Evolutionary conservation across 92 coral and sea anemone genomes (phyloP), one percentile per base, ranked within the genome.

Genomic region (Isaurus tuberculatus): DNA sequence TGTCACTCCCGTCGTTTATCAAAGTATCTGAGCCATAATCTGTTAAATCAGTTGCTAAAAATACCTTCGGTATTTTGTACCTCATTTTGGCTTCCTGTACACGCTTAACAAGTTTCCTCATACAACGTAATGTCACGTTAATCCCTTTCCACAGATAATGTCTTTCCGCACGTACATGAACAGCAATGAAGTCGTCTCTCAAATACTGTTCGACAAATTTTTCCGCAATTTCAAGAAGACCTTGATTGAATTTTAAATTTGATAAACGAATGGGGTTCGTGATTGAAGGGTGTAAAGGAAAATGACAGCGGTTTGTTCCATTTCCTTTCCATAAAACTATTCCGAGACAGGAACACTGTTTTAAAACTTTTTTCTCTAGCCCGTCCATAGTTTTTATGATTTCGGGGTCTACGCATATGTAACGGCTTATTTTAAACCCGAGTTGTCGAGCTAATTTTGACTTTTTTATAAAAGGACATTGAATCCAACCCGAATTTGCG

Each of bases 361-460:
- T 86, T n/a, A 96, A 79, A 28, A 96, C 91, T 36, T 83, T 93
- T 36, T 88, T 86, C 63, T 96, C 99, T 16, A 96, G 84, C 58
- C 91, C 98, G 23, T 84, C 85, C 46, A 92, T 88, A 22, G 91
- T 81, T 42, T 86, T 88, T 64, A 96, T 89, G 1, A 96, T 86
- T 67, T 96, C 94, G 26, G 99, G 99, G 80, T 96, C 99, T 15
- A 96, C 99, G 43, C 99, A 96, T 15, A 96, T 86, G 78, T 91
- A 96, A 13, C 98, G 93, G 73, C 92, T 92, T n/a, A 96, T 91
- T 87, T 94, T 90, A 73, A 96, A 96, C 11, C 91, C 92, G 8
- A 96, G 90, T 81, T 94, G 99, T 58, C 92, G 92, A 36, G 83
- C 94, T 11, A 96, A 83, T 49, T 94, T 89, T 14, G 99, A 94